A percentile compares a stretch with the other conserved stretches of the same genome.
These are phyloP conservation scores for Diabrotica virgifera DNA, from an alignment of 1,140 invertebrate species.

Conservation along the genomic window DNA sequence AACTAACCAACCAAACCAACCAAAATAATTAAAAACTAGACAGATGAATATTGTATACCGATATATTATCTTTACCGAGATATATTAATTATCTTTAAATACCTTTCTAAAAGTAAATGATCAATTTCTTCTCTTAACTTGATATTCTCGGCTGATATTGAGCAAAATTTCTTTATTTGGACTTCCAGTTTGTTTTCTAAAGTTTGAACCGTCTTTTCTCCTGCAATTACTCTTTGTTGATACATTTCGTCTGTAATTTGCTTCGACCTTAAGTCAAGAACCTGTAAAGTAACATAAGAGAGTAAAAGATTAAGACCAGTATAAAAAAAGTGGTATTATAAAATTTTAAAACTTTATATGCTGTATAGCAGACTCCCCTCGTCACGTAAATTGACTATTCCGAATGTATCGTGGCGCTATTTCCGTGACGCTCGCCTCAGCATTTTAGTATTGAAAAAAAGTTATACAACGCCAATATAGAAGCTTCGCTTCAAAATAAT, in stretches of 20 bases:
- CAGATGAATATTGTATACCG: too few relatives aligned
- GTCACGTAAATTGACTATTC: too few relatives aligned
- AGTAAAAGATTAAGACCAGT: background rate
- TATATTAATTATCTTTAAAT: background rate
- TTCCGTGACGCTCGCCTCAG: too few relatives aligned
- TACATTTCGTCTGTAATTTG: slow-evolving; percentile 53
- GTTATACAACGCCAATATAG: too few relatives aligned
- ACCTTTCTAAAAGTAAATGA: slow-evolving; percentile 65
- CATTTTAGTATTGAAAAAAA: too few relatives aligned
- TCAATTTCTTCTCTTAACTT: slow-evolving; percentile 74
- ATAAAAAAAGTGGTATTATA: background rate
- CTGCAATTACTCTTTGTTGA: slow-evolving; percentile 53
- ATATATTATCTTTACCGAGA: background rate
- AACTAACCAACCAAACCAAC: too few relatives aligned
- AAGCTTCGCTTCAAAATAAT: too few relatives aligned
- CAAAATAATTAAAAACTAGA: too few relatives aligned
- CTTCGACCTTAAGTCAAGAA: slow-evolving; percentile 41
- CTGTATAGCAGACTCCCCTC: too few relatives aligned
- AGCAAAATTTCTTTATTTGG: slow-evolving; percentile 71
- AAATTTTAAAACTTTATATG: too few relatives aligned
- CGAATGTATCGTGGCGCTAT: too few relatives aligned
- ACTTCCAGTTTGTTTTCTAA: slow-evolving; percentile 70
- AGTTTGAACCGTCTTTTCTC: slow-evolving; percentile 57
- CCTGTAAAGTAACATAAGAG: background rate
- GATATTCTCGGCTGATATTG: slow-evolving; percentile 69